phyloP scores from a whole-genome alignment of 2,797 vertebrate genomes.

The Poeciliopsis paucimaculata region DNA sequence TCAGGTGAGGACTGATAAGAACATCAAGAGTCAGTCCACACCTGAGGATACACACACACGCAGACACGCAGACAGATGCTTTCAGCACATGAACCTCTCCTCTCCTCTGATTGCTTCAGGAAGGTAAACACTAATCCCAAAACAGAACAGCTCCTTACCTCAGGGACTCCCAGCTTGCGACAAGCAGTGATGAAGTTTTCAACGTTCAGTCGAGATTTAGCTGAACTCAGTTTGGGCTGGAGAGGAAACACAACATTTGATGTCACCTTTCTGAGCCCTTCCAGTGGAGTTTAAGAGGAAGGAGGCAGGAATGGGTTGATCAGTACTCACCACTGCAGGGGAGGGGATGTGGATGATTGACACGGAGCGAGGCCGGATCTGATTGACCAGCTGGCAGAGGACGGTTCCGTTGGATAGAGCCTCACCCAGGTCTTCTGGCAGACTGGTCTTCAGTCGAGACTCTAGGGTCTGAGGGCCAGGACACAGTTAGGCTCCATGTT shows the following conservation, averaged over 20 bases:
- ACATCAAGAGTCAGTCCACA: conserved; percentile 12
- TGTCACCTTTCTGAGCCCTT: neutral
- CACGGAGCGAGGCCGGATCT: conserved; percentile 84
- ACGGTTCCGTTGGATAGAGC: conserved; percentile 84
- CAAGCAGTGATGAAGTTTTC: conserved; percentile 90
- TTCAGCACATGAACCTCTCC: conserved; percentile 11
- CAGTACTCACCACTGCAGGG: conserved; percentile 87
- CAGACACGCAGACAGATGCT: conserved; percentile 26
- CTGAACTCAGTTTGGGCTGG: conserved; percentile 88
- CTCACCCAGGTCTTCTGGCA: conserved; percentile 85
- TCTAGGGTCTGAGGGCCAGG: conserved; percentile 81
- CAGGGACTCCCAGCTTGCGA: conserved; percentile 87
- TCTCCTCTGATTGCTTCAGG: neutral
- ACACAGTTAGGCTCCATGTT: neutral
- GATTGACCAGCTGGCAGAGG: conserved; percentile 90
- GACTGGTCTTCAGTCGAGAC: conserved; percentile 80
- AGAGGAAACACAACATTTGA: neutral
- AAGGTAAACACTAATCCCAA: neutral
- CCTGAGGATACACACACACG: conserved; percentile 1
- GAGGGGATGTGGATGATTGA: conserved; percentile 91
- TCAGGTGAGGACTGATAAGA: conserved; percentile 28
- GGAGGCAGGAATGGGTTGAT: neutral
- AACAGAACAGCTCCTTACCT: conserved; percentile 74
- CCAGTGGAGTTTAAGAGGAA: neutral
- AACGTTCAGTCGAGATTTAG: conserved; percentile 88